phyloP scores from a whole-genome alignment of 2,888 invertebrate species.

The Zele albiditarsus region DNA sequence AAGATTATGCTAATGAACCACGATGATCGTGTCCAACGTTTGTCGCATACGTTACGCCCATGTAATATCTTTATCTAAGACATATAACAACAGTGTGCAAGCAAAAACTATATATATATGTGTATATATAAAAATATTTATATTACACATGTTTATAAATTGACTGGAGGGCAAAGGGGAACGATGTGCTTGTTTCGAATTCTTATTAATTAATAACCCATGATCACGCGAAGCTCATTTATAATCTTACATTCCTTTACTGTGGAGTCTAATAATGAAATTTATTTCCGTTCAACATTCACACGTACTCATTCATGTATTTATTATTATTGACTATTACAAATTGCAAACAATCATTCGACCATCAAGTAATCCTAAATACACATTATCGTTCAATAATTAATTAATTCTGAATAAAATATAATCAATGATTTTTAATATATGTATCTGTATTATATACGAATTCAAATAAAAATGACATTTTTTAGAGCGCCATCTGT shows the following conservation, averaged over 20 bases:
- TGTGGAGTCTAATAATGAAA: neutral
- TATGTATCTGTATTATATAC: too few relatives aligned
- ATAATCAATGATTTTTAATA: too few relatives aligned
- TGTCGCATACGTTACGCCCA: conserved; percentile 54
- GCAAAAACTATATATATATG: conserved; percentile 12
- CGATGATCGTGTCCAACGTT: conserved; percentile 57
- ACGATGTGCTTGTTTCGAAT: conserved; percentile 34
- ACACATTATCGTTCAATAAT: neutral
- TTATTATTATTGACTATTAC: neutral
- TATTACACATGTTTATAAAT: neutral
- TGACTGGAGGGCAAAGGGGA: neutral
- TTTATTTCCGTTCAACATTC: conserved; percentile 35
- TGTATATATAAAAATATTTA: neutral
- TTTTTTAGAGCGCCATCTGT: too few relatives aligned
- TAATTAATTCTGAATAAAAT: neutral
- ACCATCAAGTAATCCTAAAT: neutral
- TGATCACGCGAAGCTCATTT: conserved; percentile 52
- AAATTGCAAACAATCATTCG: neutral
- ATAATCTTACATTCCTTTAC: conserved; percentile 18
- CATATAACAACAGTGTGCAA: conserved; percentile 42
- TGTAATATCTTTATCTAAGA: conserved; percentile 62
- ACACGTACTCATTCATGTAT: conserved; percentile 37
- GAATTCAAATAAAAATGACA: too few relatives aligned
- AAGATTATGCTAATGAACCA: conserved; percentile 68
- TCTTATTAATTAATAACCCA: conserved; percentile 54